phyloP scores from a whole-genome alignment of 1,140 invertebrate genomes.

The Tetragonula clypearis region DNA sequence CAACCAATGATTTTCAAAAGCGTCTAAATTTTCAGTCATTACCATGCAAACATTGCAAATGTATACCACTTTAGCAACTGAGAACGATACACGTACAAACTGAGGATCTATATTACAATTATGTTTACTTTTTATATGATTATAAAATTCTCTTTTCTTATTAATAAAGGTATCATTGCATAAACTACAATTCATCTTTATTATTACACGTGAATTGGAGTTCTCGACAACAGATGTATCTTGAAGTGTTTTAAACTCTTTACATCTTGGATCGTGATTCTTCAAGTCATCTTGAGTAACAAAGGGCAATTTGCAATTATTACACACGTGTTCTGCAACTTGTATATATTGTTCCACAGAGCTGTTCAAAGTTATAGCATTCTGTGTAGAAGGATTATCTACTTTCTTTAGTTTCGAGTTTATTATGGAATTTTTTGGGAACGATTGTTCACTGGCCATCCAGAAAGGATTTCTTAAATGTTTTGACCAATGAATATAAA shows the following conservation, averaged over 20 bases:
- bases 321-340: constrained; percentile 75
- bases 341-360: constrained; percentile 56
- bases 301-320: constrained; percentile 70
- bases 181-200: constrained; percentile 51
- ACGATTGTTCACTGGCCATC: constrained; percentile 69
- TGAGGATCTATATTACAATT: constrained; percentile 40
- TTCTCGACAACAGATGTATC: not conserved
- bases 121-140: constrained; percentile 58
- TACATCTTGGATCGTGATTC: constrained; percentile 57
- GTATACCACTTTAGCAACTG: constrained; percentile 27
- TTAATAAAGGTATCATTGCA: constrained; percentile 61
- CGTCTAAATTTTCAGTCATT: constrained; percentile 31
- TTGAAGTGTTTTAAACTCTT: not conserved
- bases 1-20: constrained; percentile 69
- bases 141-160: constrained; percentile 53
- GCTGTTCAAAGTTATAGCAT: constrained; percentile 18
- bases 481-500: constrained; percentile 75
- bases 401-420: not conserved
- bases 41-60: constrained; percentile 67
- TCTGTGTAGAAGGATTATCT: not conserved
- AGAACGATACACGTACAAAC: constrained; percentile 51
- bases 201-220: too few relatives aligned
- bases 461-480: constrained; percentile 72
- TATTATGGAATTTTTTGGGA: constrained; percentile 69
- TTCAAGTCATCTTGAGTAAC: constrained; percentile 53